Percentiles rank a stretch among this genome's conserved stretches.
These are phyloP conservation scores for Phalloptychus januarius DNA, from an alignment of 2,797 vertebrate species.

Conservation along the genomic window DNA sequence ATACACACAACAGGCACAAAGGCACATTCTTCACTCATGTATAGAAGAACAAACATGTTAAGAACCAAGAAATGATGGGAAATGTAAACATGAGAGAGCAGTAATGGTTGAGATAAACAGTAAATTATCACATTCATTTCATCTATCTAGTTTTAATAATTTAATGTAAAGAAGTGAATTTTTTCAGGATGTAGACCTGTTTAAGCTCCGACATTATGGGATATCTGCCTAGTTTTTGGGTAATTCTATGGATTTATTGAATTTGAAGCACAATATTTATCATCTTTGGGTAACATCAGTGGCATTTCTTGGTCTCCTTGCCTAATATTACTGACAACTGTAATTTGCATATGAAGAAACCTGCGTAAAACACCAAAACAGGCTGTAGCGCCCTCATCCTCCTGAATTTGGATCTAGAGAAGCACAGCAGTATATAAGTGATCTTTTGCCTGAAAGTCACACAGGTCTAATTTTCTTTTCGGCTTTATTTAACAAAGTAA, in stretches of 20 bases:
- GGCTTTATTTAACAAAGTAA: neutral
- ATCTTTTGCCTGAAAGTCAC: neutral
- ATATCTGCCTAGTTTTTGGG: neutral
- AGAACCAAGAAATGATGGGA: too few relatives aligned
- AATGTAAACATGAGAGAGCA: too few relatives aligned
- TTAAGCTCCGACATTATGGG: neutral
- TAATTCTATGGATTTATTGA: neutral
- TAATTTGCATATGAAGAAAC: neutral
- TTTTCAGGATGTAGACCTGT: too few relatives aligned
- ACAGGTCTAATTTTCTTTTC: neutral
- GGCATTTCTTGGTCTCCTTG: neutral
- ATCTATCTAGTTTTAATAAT: neutral
- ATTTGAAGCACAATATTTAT: neutral
- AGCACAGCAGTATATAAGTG: neutral
- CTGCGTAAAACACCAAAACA: neutral
- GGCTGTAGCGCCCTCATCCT: neutral
- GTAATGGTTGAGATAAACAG: too few relatives aligned
- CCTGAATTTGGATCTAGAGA: neutral
- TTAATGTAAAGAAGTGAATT: neutral
- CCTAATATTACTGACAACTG: neutral
- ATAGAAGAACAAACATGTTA: neutral
- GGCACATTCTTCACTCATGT: neutral
- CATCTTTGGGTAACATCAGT: neutral
- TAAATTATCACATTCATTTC: neutral
- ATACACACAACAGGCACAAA: too few relatives aligned